These are phyloP conservation scores for Sminthurides bifidus DNA, from an alignment of 1,140 invertebrate species.

Conservation along the genomic window DNA sequence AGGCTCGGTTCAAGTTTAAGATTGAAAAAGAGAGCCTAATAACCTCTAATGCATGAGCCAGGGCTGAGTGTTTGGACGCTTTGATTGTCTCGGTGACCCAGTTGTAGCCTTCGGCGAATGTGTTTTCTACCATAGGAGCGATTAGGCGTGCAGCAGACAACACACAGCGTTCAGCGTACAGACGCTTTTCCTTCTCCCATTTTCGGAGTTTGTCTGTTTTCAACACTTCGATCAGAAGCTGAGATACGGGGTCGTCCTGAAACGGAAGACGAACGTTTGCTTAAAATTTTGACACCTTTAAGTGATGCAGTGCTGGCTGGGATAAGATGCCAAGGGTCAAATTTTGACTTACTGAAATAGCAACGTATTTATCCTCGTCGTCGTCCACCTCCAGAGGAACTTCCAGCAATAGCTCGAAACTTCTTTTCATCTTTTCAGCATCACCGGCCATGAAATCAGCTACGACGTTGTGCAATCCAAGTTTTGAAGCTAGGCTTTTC, in stretches of 20 bases:
- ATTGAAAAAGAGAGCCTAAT: conserved; percentile 3
- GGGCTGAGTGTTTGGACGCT: conserved; percentile 26
- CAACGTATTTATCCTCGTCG: conserved; percentile 58
- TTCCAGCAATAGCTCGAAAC: conserved; percentile 79
- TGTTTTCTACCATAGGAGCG: conserved; percentile 68
- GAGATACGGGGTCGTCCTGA: conserved; percentile 57
- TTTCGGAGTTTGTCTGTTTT: conserved; percentile 64
- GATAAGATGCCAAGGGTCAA: too few relatives aligned
- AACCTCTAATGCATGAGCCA: conserved; percentile 30
- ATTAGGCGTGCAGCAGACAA: conserved; percentile 85
- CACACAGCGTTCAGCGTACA: conserved; percentile 71
- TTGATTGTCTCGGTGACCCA: conserved; percentile 37
- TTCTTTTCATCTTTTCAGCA: conserved; percentile 83
- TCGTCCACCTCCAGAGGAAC: conserved; percentile 73
- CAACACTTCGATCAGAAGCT: conserved; percentile 62
- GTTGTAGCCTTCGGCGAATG: conserved; percentile 59
- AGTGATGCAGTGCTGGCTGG: background rate
- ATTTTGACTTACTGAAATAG: conserved; percentile 35
- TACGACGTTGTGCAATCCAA: conserved; percentile 76
- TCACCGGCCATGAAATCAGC: conserved; percentile 90
- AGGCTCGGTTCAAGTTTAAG: background rate
- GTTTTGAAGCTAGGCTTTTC: conserved; percentile 81
- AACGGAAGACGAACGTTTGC: conserved; percentile 18
- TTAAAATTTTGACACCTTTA: background rate
- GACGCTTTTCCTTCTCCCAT: conserved; percentile 59